Percentiles rank a stretch among this genome's conserved stretches.
These are phyloP conservation scores for Hirundichthys speculiger DNA, from an alignment of 2,113 vertebrate genomes.

Conservation along the genomic window DNA sequence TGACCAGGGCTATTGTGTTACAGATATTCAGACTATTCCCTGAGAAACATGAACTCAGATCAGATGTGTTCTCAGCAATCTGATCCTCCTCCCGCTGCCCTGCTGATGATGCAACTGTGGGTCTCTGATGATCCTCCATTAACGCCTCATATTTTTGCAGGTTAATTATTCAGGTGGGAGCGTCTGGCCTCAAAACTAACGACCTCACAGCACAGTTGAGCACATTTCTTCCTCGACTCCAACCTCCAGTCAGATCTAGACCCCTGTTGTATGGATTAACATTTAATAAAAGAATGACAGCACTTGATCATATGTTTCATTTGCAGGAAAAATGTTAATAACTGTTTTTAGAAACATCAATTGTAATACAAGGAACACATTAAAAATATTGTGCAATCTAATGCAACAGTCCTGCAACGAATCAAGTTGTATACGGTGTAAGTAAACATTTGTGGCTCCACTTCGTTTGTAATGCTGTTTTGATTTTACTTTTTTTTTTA, in stretches of 20 bases:
- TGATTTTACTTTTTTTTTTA: too few species aligned
- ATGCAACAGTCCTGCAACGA: conserved; percentile 22
- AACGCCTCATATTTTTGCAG: conserved; percentile 46
- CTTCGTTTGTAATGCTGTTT: too few species aligned
- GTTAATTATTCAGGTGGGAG: conserved; percentile 32
- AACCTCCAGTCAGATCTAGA: conserved; percentile 38
- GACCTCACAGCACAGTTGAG: conserved; percentile 26
- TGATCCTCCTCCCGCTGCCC: conserved; percentile 30
- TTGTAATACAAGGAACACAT: conserved; percentile 19
- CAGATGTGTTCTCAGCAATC: conserved; percentile 45
- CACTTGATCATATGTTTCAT: conserved; percentile 51
- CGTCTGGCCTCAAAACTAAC: conserved; percentile 54
- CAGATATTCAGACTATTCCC: conserved; percentile 27
- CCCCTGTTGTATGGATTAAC: conserved; percentile 61
- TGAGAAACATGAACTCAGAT: conserved; percentile 27
- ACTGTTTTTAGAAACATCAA: conserved; percentile 45
- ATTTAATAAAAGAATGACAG: conserved; percentile 56
- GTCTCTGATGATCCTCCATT: conserved; percentile 36
- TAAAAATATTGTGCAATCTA: conserved; percentile 29
- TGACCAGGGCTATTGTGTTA: conserved; percentile 33
- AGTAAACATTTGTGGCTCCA: too few species aligned
- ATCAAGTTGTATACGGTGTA: not conserved
- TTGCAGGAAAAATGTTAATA: conserved; percentile 44
- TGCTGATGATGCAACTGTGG: conserved; percentile 28
- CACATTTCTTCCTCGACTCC: conserved; percentile 40